Percentiles rank a stretch among this genome's conserved stretches.
Evolutionary conservation across 2,113 vertebrate species (phyloP).

Genomic region (Raphicerus campestris): DNA sequence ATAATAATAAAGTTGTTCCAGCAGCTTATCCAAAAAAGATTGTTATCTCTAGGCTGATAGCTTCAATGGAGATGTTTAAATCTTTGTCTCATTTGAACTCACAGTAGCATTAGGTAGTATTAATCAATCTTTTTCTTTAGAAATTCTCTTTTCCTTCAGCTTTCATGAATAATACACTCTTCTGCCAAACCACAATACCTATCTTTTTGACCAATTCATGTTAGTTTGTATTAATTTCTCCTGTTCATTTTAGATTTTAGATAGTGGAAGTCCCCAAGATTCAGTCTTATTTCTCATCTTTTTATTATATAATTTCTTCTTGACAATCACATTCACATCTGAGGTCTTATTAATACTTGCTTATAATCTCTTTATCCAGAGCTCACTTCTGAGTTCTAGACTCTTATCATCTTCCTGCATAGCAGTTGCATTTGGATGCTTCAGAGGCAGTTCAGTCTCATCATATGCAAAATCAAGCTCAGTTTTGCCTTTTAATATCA

Average conservation of each 20-base stretch:
- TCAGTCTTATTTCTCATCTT: background rate
- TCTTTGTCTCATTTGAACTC: background rate
- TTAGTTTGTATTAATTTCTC: background rate
- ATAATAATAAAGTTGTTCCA: background rate
- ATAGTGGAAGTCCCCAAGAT: background rate
- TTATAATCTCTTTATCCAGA: background rate
- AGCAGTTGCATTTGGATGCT: background rate
- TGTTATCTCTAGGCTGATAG: background rate
- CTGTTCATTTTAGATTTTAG: background rate
- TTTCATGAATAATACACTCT: background rate
- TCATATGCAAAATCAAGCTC: background rate
- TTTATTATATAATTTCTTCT: background rate
- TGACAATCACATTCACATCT: background rate
- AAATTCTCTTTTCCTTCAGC: background rate
- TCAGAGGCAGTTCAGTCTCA: background rate
- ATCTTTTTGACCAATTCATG: background rate
- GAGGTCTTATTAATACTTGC: background rate
- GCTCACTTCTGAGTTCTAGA: background rate
- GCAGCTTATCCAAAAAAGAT: background rate
- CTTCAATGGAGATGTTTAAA: background rate
- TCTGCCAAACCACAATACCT: background rate
- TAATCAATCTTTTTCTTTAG: background rate
- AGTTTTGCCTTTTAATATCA: background rate
- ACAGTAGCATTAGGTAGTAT: background rate
- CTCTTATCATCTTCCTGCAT: background rate